Conservation (phyloP, 2,888 invertebrate species). For the Achlya flavicornis region DNA sequence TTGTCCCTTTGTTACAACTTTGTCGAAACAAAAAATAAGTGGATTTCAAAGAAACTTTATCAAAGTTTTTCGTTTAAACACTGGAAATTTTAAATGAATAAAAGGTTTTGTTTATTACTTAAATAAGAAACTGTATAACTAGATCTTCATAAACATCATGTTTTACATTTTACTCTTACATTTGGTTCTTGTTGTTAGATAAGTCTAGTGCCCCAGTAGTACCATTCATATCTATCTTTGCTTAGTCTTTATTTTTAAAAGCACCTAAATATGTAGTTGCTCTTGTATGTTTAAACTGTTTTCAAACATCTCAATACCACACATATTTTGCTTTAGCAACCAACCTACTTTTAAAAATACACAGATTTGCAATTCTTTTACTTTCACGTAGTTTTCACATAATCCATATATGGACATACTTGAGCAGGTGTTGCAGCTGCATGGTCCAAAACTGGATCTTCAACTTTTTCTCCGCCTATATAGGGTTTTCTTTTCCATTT, state of each 20-base stretch:
- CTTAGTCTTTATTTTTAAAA: no score
- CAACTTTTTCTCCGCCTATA: not conserved
- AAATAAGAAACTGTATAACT: not conserved
- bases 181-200: no score
- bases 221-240: no score
- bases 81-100: not conserved
- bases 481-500: no score
- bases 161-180: no score
- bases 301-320: not conserved
- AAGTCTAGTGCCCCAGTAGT: no score
- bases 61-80: not conserved
- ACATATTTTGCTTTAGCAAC: not conserved
- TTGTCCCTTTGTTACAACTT: constrained; percentile 8
- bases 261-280: no score
- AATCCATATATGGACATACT: not conserved
- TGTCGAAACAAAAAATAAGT: not conserved
- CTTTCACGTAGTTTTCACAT: not conserved
- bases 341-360: not conserved
- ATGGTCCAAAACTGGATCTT: not conserved
- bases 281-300: not conserved
- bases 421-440: not conserved
- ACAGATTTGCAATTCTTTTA: not conserved
- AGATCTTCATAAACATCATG: not conserved
- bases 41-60: not conserved
- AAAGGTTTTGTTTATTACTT: not conserved